Conservation (phyloP, 1,140 invertebrate species). For the Atta colombica region DNA sequence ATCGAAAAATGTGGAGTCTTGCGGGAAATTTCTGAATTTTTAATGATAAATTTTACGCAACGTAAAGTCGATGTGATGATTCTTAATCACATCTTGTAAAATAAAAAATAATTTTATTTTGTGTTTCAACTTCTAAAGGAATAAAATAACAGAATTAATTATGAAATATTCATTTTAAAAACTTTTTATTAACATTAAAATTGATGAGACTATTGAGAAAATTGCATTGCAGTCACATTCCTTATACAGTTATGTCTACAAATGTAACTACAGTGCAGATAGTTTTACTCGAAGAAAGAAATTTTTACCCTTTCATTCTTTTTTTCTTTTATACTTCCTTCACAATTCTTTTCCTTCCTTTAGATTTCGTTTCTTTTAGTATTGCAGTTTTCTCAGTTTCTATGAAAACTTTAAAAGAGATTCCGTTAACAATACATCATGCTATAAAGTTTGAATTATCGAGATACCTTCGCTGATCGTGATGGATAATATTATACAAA, state of each 20-base stretch:
- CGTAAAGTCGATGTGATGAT: background rate
- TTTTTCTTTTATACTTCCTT: background rate
- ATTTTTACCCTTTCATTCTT: background rate
- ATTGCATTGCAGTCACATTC: background rate
- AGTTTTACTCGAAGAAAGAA: background rate
- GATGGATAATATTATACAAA: background rate
- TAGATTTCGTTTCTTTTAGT: background rate
- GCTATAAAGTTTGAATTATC: background rate
- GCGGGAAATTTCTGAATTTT: background rate
- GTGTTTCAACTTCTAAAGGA: background rate
- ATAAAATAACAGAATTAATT: background rate
- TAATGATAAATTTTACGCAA: background rate
- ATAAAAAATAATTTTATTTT: background rate
- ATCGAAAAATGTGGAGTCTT: background rate
- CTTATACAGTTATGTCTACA: background rate
- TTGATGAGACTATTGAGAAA: too few relatives aligned
- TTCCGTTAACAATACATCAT: background rate
- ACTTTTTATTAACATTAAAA: background rate
- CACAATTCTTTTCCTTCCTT: background rate
- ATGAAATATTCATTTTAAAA: background rate
- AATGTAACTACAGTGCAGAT: background rate
- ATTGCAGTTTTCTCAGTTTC: background rate
- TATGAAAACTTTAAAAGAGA: conserved; percentile 2
- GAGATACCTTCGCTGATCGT: background rate
- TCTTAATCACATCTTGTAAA: background rate